These are phyloP conservation scores for Maniola hyperantus DNA, from an alignment of 2,888 invertebrate species.

Conservation along the genomic window DNA sequence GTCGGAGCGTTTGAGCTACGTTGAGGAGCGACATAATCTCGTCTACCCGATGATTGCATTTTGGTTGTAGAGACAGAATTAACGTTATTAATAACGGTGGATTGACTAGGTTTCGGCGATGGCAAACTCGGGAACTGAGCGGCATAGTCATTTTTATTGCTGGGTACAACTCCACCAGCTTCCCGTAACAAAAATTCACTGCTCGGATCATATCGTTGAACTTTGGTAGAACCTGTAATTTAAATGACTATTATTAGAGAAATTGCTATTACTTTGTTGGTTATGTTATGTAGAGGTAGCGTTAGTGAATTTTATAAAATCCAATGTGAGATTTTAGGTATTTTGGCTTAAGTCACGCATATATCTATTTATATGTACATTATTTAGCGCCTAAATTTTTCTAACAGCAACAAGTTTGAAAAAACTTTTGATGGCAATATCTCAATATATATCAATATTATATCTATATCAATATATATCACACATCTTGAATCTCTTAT, in stretches of 20 bases:
- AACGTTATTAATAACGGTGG: slow-evolving; percentile 27
- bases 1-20: slow-evolving; percentile 47
- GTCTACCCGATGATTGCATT: slow-evolving; percentile 48
- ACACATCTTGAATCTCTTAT: neutral
- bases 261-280: neutral
- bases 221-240: slow-evolving; percentile 55
- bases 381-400: no score
- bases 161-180: slow-evolving; percentile 50
- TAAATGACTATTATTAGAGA: neutral
- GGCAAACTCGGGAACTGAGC: slow-evolving; percentile 52
- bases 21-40: slow-evolving; percentile 65
- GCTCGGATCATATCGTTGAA: slow-evolving; percentile 58
- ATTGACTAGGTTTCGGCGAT: slow-evolving; percentile 38
- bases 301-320: neutral
- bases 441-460: no score
- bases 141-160: slow-evolving; percentile 54
- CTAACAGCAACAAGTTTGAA: no score
- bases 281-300: neutral
- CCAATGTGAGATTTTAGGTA: no score
- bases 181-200: slow-evolving; percentile 72
- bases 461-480: no score
- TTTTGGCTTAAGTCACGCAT: no score
- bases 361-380: no score
- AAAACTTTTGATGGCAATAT: no score
- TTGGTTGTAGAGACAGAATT: slow-evolving; percentile 36